Base-by-base conservation (phyloP, 2,113 vertebrate species). In the Chlamydotis undulata region DNA sequence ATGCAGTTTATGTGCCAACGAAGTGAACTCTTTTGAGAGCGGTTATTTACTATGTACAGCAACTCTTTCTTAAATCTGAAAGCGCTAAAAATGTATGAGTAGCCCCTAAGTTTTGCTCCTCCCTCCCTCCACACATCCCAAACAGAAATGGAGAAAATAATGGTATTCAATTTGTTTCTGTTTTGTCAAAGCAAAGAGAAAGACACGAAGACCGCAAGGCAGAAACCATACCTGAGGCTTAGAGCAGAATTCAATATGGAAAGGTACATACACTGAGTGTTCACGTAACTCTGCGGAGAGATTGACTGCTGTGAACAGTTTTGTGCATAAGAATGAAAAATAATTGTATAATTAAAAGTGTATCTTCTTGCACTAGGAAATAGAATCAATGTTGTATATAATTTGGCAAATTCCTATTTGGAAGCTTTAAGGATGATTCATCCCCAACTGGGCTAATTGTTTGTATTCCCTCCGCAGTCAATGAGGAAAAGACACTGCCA, bases 391-490 rank as follows among this genome's bases (percentile, higher is more conserved):
- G 69, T 64, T 90, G 79, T 81, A 78, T 79, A 41, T 75, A 84
- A 93, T 94, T 93, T 94, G 83, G 63, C 29, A 79, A 53, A 91
- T 89, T 91, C 53, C 83, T 95, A 49, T 89, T 92, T 76, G 61
- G 61, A 94, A 89, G 53, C 61, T 50, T 67, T 81, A 60, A 83
- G 73, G 53, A 83, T 96, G 93, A 92, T 87, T 95, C 69, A 93
- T 91, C 61, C 61, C 31, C 57, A 60, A 0, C 52, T 82, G 61
- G 91, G 87, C 53, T 89, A 79, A 85, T 93, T 92, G 80, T 90
- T 87, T 91, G 49, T 45, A 67, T 26, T 95, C 77, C 57, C 77
- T 87, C 39, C 2, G 3, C 57, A 91, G 78, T 60, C 82, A 79
- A 4, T 0, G 3, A 83, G 79, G 69, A 84, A 67, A 75, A 93